Evolutionary conservation across 2,113 vertebrate species (phyloP).

Genomic region (Serilophus lunatus): DNA sequence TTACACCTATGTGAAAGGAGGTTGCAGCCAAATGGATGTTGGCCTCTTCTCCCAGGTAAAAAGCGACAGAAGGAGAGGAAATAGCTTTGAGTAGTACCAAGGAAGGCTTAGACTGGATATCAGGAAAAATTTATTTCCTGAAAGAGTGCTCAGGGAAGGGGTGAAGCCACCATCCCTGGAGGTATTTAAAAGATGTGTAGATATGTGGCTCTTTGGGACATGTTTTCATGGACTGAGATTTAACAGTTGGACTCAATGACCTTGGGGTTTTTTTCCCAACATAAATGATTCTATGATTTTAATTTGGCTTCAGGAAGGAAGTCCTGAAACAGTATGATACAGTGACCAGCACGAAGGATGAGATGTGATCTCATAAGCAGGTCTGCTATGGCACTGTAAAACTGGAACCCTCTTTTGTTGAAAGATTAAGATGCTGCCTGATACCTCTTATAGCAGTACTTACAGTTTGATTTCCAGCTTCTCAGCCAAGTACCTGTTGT

Average conservation of each 20-base stretch:
- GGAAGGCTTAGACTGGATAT: not conserved
- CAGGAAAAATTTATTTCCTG: not conserved
- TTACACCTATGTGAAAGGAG: not conserved
- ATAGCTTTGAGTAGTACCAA: not conserved
- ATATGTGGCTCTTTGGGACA: not conserved
- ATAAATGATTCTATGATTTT: not conserved
- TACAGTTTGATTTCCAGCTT: constrained; percentile 14
- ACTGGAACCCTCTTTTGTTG: constrained; percentile 23
- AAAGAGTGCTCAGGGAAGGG: not conserved
- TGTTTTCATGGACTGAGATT: not conserved
- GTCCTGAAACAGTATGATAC: not conserved
- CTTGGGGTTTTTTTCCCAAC: not conserved
- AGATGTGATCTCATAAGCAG: constrained; percentile 69
- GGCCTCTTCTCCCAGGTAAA: rapidly evolving
- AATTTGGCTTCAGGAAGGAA: not conserved
- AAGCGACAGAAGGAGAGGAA: not conserved
- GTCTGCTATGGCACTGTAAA: constrained; percentile 43
- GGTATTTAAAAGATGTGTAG: not conserved
- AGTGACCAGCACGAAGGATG: constrained; percentile 60
- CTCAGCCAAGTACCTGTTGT: constrained; percentile 60
- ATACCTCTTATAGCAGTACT: constrained; percentile 46
- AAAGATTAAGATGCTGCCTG: constrained; percentile 32
- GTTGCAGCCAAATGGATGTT: rapidly evolving
- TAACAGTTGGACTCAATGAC: not conserved
- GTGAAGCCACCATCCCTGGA: not conserved